Evolutionary conservation across 2,888 invertebrate species (phyloP).

Genomic region (Himalopsyche japonica): DNA sequence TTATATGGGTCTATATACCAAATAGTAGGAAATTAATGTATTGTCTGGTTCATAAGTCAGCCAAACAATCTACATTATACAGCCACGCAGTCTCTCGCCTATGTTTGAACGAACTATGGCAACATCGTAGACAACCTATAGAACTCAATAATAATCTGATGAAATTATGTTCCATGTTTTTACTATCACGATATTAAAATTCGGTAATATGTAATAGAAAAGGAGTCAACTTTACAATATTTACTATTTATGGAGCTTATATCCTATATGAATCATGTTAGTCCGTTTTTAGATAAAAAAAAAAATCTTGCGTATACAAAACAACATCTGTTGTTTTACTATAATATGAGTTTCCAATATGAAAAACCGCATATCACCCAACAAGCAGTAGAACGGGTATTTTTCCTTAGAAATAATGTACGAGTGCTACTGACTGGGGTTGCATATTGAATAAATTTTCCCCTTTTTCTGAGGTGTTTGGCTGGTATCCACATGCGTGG

Average conservation of each 20-base stretch:
- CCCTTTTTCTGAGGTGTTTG: neutral
- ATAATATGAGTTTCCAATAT: neutral
- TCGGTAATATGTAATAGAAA: too few relatives aligned
- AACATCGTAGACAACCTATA: too few relatives aligned
- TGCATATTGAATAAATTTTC: constrained; percentile 1
- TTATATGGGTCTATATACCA: too few relatives aligned
- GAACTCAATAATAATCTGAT: too few relatives aligned
- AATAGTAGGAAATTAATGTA: too few relatives aligned
- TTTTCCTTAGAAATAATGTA: neutral
- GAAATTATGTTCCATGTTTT: too few relatives aligned
- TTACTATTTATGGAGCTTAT: neutral
- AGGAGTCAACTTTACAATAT: too few relatives aligned
- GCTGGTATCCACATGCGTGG: neutral
- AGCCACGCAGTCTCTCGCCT: too few relatives aligned
- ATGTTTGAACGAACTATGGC: too few relatives aligned
- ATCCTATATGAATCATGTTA: neutral
- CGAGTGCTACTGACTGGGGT: neutral
- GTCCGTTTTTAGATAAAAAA: neutral
- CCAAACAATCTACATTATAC: too few relatives aligned
- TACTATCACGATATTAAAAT: too few relatives aligned
- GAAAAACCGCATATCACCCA: neutral
- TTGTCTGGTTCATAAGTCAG: too few relatives aligned
- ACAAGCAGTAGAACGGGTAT: neutral
- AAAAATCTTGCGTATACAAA: neutral
- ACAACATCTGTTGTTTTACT: neutral